Conservation (phyloP, 2,797 vertebrate species). For the Mus caroli region DNA sequence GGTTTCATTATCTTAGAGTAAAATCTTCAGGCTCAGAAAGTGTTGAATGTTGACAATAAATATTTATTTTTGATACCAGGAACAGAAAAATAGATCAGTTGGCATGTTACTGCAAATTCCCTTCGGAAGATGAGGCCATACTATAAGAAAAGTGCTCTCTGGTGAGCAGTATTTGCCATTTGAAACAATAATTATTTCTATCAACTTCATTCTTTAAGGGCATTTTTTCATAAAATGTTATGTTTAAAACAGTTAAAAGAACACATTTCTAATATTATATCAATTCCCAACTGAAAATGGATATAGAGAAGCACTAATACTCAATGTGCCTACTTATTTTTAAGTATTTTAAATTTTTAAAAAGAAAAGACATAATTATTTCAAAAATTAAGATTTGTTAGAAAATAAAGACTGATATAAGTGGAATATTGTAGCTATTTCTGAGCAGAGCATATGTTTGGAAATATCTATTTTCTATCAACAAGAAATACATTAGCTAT, state of each 20-base stretch:
- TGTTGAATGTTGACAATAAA: background rate
- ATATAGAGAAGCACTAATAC: background rate
- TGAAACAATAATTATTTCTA: background rate
- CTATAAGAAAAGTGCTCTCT: background rate
- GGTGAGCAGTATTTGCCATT: background rate
- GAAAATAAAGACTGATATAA: background rate
- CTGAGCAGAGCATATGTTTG: background rate
- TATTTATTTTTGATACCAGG: background rate
- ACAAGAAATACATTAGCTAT: background rate
- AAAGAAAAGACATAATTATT: background rate
- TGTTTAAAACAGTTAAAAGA: background rate
- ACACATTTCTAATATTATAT: background rate
- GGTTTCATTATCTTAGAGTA: background rate
- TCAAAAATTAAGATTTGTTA: background rate
- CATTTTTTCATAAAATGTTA: background rate
- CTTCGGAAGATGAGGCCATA: background rate
- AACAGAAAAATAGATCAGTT: background rate
- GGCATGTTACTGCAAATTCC: background rate
- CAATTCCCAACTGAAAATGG: background rate
- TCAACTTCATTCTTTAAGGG: background rate
- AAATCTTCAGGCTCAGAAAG: background rate
- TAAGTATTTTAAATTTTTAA: conserved; percentile 24
- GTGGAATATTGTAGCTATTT: background rate
- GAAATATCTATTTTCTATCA: conserved; percentile 46
- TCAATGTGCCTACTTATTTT: background rate